Percentiles rank a stretch among this genome's conserved stretches.
These are phyloP conservation scores for Galerucella nymphaeae DNA, from an alignment of 2,888 invertebrate species.

Conservation along the genomic window DNA sequence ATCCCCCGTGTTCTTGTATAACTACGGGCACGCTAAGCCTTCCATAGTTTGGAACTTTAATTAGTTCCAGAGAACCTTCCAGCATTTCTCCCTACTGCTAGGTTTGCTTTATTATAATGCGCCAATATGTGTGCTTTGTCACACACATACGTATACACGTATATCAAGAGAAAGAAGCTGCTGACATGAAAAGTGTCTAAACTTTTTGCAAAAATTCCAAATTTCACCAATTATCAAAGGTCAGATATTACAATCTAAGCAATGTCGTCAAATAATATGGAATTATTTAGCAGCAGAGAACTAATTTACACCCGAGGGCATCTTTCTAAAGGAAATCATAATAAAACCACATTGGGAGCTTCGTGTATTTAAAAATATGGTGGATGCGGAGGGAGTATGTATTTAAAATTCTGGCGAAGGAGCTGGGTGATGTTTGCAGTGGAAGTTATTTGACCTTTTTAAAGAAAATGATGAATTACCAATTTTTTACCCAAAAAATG, in stretches of 20 bases:
- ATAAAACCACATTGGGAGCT: too few relatives aligned
- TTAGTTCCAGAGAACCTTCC: slow-evolving; percentile 63
- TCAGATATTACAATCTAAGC: too few relatives aligned
- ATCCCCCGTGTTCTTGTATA: slow-evolving; percentile 52
- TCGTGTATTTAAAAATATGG: not conserved
- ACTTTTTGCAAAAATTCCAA: too few relatives aligned
- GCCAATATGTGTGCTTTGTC: slow-evolving; percentile 49
- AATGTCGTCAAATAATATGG: too few relatives aligned
- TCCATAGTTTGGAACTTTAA: slow-evolving; percentile 66
- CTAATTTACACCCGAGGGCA: too few relatives aligned
- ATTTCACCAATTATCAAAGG: too few relatives aligned
- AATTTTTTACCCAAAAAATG: too few relatives aligned
- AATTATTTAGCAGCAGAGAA: too few relatives aligned
- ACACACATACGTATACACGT: slow-evolving; percentile 27
- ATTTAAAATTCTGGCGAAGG: not conserved
- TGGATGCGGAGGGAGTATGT: not conserved
- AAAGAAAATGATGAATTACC: not conserved
- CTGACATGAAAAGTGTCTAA: not conserved
- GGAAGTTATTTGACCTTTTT: not conserved
- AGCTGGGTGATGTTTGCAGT: not conserved
- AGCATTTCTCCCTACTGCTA: slow-evolving; percentile 54
- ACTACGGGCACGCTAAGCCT: slow-evolving; percentile 61
- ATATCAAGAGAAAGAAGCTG: not conserved
- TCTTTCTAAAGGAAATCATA: too few relatives aligned
- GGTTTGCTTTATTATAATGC: slow-evolving; percentile 60